These are phyloP conservation scores for Hydractinia echinata DNA, from an alignment of 30 jellyfish, hydroid and myxozoan genomes.

Conservation along the genomic window DNA sequence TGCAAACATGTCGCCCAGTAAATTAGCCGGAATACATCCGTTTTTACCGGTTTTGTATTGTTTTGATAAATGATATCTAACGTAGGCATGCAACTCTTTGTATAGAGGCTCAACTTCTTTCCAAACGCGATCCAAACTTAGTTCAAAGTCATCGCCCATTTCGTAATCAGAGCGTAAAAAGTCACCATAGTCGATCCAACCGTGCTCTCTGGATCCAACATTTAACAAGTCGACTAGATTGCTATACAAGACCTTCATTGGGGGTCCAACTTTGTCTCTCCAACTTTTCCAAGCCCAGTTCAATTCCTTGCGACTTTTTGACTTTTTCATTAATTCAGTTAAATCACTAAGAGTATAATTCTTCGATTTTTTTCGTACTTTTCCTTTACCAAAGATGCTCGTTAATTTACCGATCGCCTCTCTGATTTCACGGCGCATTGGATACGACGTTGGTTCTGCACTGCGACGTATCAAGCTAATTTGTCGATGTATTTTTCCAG, in stretches of 20 bases:
- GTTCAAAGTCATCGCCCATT: slow-evolving; percentile 90
- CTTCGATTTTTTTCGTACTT: slow-evolving; percentile 46
- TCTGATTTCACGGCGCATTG: slow-evolving; percentile 76
- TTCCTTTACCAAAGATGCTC: slow-evolving; percentile 80
- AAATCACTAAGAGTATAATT: slow-evolving; percentile 52
- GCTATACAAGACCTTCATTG: slow-evolving; percentile 51
- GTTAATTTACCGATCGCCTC: slow-evolving; percentile 83
- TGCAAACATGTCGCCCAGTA: slow-evolving; percentile 93
- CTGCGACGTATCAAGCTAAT: slow-evolving; percentile 70
- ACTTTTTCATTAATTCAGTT: slow-evolving; percentile 60
- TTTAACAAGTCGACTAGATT: slow-evolving; percentile 60
- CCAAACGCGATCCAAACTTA: slow-evolving; percentile 75
- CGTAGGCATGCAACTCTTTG: slow-evolving; percentile 92
- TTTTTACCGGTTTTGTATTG: slow-evolving; percentile 43
- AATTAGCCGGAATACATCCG: slow-evolving; percentile 89
- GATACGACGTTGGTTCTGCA: slow-evolving; percentile 86
- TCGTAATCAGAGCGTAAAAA: slow-evolving; percentile 86
- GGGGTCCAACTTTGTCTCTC: slow-evolving; percentile 97
- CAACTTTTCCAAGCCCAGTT: slow-evolving; percentile 92
- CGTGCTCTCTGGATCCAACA: slow-evolving; percentile 94
- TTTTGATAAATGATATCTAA: slow-evolving; percentile 53
- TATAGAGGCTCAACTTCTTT: slow-evolving; percentile 67
- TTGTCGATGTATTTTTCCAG: slow-evolving; percentile 73
- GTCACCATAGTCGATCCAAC: slow-evolving; percentile 96
- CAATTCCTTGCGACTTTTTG: slow-evolving; percentile 58